Evolutionary conservation across 1,140 invertebrate genomes (phyloP).

Genomic region (Pseudachorutes palmiensis): DNA sequence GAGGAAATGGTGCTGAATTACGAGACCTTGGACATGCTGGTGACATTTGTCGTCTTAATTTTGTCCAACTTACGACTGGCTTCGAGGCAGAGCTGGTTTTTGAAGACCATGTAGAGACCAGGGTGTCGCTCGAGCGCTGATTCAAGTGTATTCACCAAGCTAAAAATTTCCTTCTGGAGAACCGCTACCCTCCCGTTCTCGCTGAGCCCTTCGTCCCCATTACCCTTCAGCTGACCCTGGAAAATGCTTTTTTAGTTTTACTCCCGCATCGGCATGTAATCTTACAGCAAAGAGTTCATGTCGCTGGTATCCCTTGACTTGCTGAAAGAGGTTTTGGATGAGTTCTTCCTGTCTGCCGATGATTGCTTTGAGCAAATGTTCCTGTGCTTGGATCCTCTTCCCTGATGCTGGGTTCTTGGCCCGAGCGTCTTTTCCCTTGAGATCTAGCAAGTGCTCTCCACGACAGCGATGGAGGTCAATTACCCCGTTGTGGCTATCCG

Average conservation of each 20-base stretch:
- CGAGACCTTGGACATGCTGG: too few relatives aligned
- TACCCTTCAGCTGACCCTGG: neutral
- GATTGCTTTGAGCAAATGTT: conserved; percentile 26
- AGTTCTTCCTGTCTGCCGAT: conserved; percentile 27
- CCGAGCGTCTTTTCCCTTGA: conserved; percentile 27
- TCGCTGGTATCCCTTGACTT: conserved; percentile 14
- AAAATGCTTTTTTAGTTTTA: too few relatives aligned
- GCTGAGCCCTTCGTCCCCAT: neutral
- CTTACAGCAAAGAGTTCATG: conserved; percentile 7
- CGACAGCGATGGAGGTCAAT: conserved; percentile 27
- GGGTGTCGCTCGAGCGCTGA: conserved; percentile 11
- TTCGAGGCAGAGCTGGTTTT: conserved; percentile 1
- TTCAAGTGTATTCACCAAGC: conserved; percentile 20
- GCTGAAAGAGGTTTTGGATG: conserved; percentile 21
- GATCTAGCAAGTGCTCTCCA: conserved; percentile 25
- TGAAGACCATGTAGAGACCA: conserved; percentile 13
- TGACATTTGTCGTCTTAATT: too few relatives aligned
- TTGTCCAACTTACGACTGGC: neutral
- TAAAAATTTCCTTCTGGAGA: conserved; percentile 22
- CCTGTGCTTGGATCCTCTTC: conserved; percentile 14
- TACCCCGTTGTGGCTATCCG: conserved; percentile 23
- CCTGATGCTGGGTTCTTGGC: neutral
- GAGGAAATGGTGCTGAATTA: too few relatives aligned
- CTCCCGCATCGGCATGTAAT: too few relatives aligned
- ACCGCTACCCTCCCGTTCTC: neutral